Conservation (phyloP, 2,797 vertebrate species). For the Vipera ursinii region DNA sequence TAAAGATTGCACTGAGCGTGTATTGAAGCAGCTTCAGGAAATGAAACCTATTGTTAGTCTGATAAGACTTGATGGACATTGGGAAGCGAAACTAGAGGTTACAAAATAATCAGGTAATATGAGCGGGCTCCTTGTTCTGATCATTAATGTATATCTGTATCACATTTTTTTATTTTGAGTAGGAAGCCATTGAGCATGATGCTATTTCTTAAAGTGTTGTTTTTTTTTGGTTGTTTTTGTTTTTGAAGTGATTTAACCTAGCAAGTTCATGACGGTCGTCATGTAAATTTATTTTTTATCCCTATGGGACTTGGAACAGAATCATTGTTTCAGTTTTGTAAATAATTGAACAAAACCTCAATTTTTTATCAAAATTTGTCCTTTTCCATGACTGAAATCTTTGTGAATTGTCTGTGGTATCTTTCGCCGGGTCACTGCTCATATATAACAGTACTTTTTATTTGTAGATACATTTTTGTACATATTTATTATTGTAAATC, state of each 20-base stretch:
- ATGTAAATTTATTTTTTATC: conserved; percentile 82
- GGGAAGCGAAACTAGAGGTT: conserved; percentile 63
- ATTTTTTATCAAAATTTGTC: conserved; percentile 72
- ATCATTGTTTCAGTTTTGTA: conserved; percentile 77
- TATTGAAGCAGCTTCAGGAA: conserved; percentile 92
- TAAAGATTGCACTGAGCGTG: conserved; percentile 75
- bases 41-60: conserved; percentile 87
- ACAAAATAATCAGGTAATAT: conserved; percentile 67
- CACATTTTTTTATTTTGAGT: conserved; percentile 67
- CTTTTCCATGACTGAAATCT: conserved; percentile 76
- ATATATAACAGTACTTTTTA: conserved; percentile 79
- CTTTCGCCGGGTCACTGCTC: conserved; percentile 77
- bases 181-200: conserved; percentile 91
- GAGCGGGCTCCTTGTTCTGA: conserved; percentile 67
- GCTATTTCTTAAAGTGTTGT: conserved; percentile 82
- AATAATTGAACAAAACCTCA: conserved; percentile 77
- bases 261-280: conserved; percentile 84
- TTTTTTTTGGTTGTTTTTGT: not conserved
- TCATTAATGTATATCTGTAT: conserved; percentile 60
- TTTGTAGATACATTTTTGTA: conserved; percentile 85
- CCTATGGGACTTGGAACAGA: conserved; percentile 88
- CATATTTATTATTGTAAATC: conserved; percentile 87
- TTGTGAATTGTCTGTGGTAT: conserved; percentile 85
- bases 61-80: conserved; percentile 73
- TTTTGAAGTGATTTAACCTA: conserved; percentile 80